A percentile compares a stretch with the other conserved stretches of the same genome.
Conservation (phyloP, 2,113 vertebrate genomes). For the Orcinus orca region DNA sequence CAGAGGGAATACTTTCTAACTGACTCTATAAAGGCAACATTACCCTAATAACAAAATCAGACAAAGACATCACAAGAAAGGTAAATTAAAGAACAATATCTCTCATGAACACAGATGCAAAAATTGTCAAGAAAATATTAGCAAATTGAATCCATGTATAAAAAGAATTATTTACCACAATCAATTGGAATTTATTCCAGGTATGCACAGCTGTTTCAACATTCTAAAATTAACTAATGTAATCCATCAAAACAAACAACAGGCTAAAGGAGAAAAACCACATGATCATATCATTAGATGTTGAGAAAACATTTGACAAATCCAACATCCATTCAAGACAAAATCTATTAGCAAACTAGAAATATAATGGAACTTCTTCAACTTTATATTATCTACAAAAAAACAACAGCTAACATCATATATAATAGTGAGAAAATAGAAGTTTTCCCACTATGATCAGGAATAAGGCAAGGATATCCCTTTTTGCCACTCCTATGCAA, state of each 20-base stretch:
- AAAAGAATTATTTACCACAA: neutral
- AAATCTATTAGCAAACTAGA: neutral
- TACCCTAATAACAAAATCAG: neutral
- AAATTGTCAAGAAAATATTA: constrained; percentile 4
- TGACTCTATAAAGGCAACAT: neutral
- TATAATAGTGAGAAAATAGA: neutral
- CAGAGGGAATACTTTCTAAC: neutral
- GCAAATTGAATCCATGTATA: neutral
- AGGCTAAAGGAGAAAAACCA: neutral
- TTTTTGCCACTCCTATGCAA: neutral
- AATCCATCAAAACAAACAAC: neutral
- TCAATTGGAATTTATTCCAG: neutral
- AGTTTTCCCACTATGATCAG: neutral
- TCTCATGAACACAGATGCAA: neutral
- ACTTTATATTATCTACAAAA: neutral
- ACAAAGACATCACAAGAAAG: neutral
- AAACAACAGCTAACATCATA: neutral
- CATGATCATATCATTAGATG: neutral
- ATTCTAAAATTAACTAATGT: neutral
- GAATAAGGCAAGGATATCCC: neutral
- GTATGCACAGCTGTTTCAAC: neutral
- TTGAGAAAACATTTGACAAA: neutral
- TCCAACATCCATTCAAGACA: neutral
- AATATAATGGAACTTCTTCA: neutral
- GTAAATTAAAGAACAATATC: neutral